Base-by-base conservation (phyloP, 2,113 vertebrate genomes). In the Trematocara macrostoma region DNA sequence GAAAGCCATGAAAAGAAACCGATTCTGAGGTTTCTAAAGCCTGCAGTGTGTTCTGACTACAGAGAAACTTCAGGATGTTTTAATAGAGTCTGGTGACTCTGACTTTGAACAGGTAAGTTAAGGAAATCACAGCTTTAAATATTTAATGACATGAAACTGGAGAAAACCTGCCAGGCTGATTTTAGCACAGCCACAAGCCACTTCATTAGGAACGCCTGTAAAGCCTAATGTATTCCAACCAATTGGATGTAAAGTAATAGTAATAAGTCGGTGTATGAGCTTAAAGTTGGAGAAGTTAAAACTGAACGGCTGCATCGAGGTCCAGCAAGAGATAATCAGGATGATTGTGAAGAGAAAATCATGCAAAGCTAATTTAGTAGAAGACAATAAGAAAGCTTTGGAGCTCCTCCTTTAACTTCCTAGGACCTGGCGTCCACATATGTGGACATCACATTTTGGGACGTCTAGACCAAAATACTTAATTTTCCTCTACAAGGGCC, bases 181-280 rank as follows among this genome's bases (percentile, higher is more conserved):
- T 23, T 74, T 29, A 71, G 40, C 64, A 16, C 12, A 10, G 11
- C 15, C 12, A 56, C 55, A 3, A 56, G 26, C 56, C 26, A 31
- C 55, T 57, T 57, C 26, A 57, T 57, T 57, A 57, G 26, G 26
- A 31, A 57, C 55, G 16, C 26, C 14, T 31, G 55, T 31, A 57
- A 31, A 57, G 26, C 26, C 26, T 31, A 3, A 57, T 0, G 4
- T 0, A 57, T 31, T 9, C 55, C 4, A 31, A 4, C 31, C 2
- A 34, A 34, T 2, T 35, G 16, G 16, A 18, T 18, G 16, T n/a
- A 35, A 61, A 59, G 8, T 34, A 18, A 59, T 18, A 34, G 4
- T 59, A 26, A 26, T 26, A 31, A 4, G 55, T 57, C 7, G 2
- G 8, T 18, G 29, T 59, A 31, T 57, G 23, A 14, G 23, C 20